Evolutionary conservation across 2,113 vertebrate species (phyloP).

Genomic region (Zosterops japonicus): DNA sequence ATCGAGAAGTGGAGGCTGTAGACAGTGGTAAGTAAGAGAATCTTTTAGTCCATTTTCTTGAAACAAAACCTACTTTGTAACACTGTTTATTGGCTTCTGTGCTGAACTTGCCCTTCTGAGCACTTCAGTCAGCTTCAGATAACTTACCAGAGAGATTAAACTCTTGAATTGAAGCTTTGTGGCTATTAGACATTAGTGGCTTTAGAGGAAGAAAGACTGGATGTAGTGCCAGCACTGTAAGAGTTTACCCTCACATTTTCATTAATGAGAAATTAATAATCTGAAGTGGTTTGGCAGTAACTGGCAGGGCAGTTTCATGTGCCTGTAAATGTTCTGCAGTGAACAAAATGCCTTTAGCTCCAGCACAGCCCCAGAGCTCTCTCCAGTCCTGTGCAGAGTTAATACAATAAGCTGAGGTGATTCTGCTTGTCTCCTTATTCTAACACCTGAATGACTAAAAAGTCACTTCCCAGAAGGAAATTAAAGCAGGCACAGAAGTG

Average conservation of each 20-base stretch:
- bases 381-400: background rate
- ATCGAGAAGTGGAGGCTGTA: slow-evolving; percentile 95
- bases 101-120: background rate
- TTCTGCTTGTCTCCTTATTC: background rate
- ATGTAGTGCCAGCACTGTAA: background rate
- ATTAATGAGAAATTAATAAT: background rate
- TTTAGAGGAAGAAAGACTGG: background rate
- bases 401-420: background rate
- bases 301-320: background rate
- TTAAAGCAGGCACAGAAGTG: background rate
- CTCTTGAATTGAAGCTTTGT: background rate
- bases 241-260: background rate
- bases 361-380: background rate
- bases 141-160: background rate
- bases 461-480: background rate
- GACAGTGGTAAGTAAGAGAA: slow-evolving; percentile 87
- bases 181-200: background rate
- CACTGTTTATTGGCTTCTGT: background rate
- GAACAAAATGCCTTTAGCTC: background rate
- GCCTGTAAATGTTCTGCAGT: background rate
- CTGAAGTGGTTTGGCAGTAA: background rate
- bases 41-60: background rate
- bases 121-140: background rate
- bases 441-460: background rate
- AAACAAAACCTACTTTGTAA: background rate